Evolutionary conservation across 2,888 invertebrate genomes (phyloP), one percentile per base, ranked within the genome.

Genomic region (Molorchus minor): DNA sequence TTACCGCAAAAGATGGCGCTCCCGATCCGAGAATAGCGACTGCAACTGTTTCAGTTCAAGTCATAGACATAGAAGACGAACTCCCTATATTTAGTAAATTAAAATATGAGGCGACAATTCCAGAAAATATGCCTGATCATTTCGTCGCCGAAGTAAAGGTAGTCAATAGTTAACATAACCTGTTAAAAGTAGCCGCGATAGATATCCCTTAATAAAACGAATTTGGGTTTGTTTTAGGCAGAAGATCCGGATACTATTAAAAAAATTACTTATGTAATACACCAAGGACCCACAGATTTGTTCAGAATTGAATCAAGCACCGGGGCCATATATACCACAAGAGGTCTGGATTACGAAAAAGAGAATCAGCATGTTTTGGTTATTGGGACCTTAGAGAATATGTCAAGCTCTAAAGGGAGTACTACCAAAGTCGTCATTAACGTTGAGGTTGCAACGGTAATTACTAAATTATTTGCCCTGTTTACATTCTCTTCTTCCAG

Each of bases 1-100:
- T 95, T 5, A 94, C 94, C 0, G 95, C 95, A 1, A 90, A 88
- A 75, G 96, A 96, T 75, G 92, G 93, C 15, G 95, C 93, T 0
- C 87, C 90, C 0, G 93, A 94, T 83, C 89, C 91, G 2, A 85
- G 94, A 10, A 83, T 94, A 30, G 93, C 94, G 1, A 94, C 95
- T 0, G 93, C 94, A 0, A 92, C 93, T 0, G 93, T 95, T 7
- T 90, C 92, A 0, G 88, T 96, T 0, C 83, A 84, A 69, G 93
- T 95, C 0, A 83, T 87, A 47, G 95, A 96, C 76, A 82, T 90
- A 0, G 88, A 91, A 53, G 96, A 96, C 75, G 94, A 95, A 78
- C 83, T 88, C 33, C 95, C 95, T 0, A 83, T 89, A 43, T 96
- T 96, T 79, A 83, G 83, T 49, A 87, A 89, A 64, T 81, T 86